phyloP scores from a whole-genome alignment of 2,888 invertebrate genomes.

The Silvanus unidentatus region DNA sequence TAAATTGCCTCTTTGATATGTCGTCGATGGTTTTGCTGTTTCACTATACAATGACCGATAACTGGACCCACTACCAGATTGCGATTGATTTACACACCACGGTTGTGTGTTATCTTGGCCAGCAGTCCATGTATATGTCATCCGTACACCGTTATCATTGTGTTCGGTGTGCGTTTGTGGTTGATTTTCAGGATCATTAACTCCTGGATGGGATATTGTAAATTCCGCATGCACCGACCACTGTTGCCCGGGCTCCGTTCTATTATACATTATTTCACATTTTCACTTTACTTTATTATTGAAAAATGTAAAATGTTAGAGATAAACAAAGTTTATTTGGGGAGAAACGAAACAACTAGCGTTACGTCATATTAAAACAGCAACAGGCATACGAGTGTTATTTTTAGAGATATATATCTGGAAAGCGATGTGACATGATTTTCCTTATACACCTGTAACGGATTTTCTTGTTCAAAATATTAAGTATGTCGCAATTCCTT shows the following conservation, averaged over 20 bases:
- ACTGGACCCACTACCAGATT: not conserved
- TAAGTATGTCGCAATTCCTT: not conserved
- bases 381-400: not conserved
- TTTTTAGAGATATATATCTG: constrained; percentile 1
- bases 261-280: constrained; percentile 19
- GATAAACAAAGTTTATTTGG: no score
- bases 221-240: constrained; percentile 67
- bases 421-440: not conserved
- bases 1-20: constrained; percentile 51
- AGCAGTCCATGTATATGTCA: constrained; percentile 49
- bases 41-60: not conserved
- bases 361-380: not conserved
- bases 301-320: no score
- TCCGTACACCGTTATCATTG: constrained; percentile 50
- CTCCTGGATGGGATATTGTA: constrained; percentile 52
- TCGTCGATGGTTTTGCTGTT: constrained; percentile 13
- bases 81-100: not conserved
- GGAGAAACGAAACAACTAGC: not conserved
- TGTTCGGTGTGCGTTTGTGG: constrained; percentile 43
- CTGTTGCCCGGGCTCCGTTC: constrained; percentile 42
- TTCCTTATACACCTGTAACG: not conserved
- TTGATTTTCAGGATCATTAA: constrained; percentile 41
- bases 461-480: no score
- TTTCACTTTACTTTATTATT: not conserved
- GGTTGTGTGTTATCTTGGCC: constrained; percentile 14